phyloP scores from a whole-genome alignment of 2,888 invertebrate species.

The Eristalinus aeneus region DNA sequence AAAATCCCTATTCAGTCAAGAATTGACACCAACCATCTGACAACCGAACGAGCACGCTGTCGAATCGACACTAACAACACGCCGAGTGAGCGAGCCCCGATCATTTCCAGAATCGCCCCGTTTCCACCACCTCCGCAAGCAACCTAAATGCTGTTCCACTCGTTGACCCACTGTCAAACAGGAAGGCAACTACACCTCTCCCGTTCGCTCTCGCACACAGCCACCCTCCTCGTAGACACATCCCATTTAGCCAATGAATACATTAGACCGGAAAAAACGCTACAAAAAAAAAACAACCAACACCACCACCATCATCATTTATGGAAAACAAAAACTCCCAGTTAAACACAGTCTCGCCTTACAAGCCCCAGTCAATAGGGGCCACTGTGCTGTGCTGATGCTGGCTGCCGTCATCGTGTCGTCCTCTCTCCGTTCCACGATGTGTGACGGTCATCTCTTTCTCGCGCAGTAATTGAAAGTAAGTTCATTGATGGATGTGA shows the following conservation, averaged over 20 bases:
- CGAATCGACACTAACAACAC: constrained; percentile 74
- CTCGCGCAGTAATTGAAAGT: constrained; percentile 63
- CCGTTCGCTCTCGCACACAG: constrained; percentile 26
- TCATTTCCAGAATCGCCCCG: constrained; percentile 52
- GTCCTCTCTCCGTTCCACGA: constrained; percentile 10
- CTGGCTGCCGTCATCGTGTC: constrained; percentile 11
- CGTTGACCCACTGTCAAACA: constrained; percentile 54
- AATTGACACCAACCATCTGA: constrained; percentile 56
- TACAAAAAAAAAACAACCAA: constrained; percentile 25
- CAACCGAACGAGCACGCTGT: constrained; percentile 73
- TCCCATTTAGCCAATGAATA: constrained; percentile 67
- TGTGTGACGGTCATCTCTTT: constrained; percentile 14
- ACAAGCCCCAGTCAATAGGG: constrained; percentile 68
- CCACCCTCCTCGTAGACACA: constrained; percentile 45
- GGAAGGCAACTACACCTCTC: constrained; percentile 35
- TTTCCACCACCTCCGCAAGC: constrained; percentile 35
- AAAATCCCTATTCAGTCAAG: constrained; percentile 59
- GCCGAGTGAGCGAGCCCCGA: constrained; percentile 57
- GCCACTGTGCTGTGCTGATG: constrained; percentile 31
- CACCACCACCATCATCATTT: constrained; percentile 60
- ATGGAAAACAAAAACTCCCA: constrained; percentile 67
- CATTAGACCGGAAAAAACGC: constrained; percentile 66
- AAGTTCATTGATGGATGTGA: constrained; percentile 71
- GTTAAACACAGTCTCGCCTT: constrained; percentile 51
- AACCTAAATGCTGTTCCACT: constrained; percentile 39